Evolutionary conservation across 2,888 invertebrate species (phyloP), one percentile per base, ranked within the genome.

Genomic region (Lomographa bimaculata): DNA sequence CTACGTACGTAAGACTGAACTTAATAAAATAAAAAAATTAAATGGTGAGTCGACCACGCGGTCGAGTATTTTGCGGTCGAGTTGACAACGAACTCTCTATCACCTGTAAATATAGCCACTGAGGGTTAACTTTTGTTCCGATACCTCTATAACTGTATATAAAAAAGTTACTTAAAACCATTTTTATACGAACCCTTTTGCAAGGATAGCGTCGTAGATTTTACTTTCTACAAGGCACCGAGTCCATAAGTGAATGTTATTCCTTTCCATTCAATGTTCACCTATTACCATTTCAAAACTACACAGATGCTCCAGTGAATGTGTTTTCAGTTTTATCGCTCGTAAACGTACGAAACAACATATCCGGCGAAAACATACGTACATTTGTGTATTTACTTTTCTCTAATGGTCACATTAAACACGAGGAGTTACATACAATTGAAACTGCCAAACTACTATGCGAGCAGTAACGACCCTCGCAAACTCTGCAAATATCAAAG

Each of bases 401-500:
- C 50, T 28, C 50, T 55, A 54, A 60, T 51, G 58, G 57, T 53
- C 50, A 50, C 53, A 64, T 50, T 47, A 53, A 50, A 57, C 52
- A 49, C 52, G 54, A 57, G 56, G 63, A 59, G 52, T 58, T 47
- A 47, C 27, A 38, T 58, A 58, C 58, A 62, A 60, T 64, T 61
- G 63, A 57, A 50, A 54, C 54, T 45, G 45, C 43, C 33, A 43
- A 49, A 52, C 40, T 42, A 43, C 49, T 53, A 32, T 32, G 52
- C 56, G 68, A 61, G 64, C 59, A 64, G 64, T 63, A 68, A 62
- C 60, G 50, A 60, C 56, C 43, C 57, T 51, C 35, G 64, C 55
- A 2, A 70, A 67, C 63, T 65, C 46, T 57, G 57, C 48, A 69
- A 71, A 71, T 71, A 71, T 68, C 68, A 71, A 63, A 64, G 57